Conservation (phyloP, 2,113 vertebrate species). For the Phasianus colchicus region DNA sequence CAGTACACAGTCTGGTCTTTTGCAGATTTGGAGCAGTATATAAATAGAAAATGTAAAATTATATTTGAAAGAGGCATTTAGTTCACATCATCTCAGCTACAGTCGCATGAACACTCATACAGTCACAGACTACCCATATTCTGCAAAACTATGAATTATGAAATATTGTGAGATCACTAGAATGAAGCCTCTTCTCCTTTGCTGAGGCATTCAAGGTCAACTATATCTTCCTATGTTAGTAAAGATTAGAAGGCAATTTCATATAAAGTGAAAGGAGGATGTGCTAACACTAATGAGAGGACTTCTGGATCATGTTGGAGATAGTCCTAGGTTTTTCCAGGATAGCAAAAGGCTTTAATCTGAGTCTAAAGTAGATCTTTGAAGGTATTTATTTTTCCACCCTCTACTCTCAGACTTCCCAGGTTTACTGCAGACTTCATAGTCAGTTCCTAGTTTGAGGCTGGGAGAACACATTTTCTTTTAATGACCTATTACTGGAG, state of each 20-base stretch:
- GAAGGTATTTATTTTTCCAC: background rate
- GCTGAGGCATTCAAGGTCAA: background rate
- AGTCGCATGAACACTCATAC: background rate
- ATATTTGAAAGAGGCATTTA: background rate
- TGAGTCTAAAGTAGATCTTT: background rate
- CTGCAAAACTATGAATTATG: background rate
- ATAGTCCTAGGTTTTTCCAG: background rate
- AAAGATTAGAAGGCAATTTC: background rate
- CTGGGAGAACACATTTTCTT: background rate
- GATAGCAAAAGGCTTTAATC: background rate
- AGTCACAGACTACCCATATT: background rate
- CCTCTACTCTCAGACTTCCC: background rate
- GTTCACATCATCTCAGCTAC: background rate
- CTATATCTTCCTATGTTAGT: background rate
- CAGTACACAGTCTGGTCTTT: background rate
- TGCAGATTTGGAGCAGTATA: background rate
- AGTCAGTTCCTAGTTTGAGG: background rate
- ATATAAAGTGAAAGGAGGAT: background rate
- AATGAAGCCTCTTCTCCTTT: background rate
- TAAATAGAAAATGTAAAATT: constrained; percentile 16
- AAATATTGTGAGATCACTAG: background rate
- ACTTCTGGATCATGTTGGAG: background rate
- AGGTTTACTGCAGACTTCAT: background rate
- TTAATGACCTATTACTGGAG: background rate
- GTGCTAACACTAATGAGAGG: background rate